Conservation (phyloP, 2,888 invertebrate genomes). For the Atherix ibis region DNA sequence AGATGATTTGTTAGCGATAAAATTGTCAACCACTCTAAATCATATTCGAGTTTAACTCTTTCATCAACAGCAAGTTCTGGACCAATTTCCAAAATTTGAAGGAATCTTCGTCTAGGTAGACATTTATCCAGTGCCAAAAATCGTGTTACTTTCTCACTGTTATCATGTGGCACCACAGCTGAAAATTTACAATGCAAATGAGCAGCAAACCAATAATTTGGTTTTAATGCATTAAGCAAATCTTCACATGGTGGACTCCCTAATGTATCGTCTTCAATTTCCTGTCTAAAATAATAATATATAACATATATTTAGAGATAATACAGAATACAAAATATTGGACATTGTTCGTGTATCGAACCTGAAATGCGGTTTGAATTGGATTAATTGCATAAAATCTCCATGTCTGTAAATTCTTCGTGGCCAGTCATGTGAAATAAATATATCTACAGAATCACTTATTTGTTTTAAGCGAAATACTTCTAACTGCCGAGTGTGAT, state of each 20-base stretch:
- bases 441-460: slow-evolving; percentile 59
- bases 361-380: slow-evolving; percentile 67
- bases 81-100: slow-evolving; percentile 64
- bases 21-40: slow-evolving; percentile 89
- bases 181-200: slow-evolving; percentile 95
- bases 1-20: slow-evolving; percentile 80
- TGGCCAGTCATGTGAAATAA: slow-evolving; percentile 98
- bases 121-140: slow-evolving; percentile 96
- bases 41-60: slow-evolving; percentile 39
- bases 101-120: slow-evolving; percentile 70
- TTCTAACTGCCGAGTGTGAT: slow-evolving; percentile 81
- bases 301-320: background rate
- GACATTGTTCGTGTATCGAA: slow-evolving; percentile 35
- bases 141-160: slow-evolving; percentile 46
- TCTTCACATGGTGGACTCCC: slow-evolving; percentile 79
- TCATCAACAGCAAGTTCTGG: slow-evolving; percentile 42
- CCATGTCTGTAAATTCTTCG: slow-evolving; percentile 74
- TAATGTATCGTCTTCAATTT: slow-evolving; percentile 63
- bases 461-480: slow-evolving; percentile 78
- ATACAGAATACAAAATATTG: too few relatives aligned
- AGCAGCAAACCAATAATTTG: slow-evolving; percentile 90
- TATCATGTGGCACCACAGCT: slow-evolving; percentile 63
- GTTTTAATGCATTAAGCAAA: slow-evolving; percentile 62
- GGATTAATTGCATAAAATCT: slow-evolving; percentile 52
- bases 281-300: slow-evolving; percentile 42